phyloP scores from a whole-genome alignment of 2,113 vertebrate species.

The Lepus europaeus region DNA sequence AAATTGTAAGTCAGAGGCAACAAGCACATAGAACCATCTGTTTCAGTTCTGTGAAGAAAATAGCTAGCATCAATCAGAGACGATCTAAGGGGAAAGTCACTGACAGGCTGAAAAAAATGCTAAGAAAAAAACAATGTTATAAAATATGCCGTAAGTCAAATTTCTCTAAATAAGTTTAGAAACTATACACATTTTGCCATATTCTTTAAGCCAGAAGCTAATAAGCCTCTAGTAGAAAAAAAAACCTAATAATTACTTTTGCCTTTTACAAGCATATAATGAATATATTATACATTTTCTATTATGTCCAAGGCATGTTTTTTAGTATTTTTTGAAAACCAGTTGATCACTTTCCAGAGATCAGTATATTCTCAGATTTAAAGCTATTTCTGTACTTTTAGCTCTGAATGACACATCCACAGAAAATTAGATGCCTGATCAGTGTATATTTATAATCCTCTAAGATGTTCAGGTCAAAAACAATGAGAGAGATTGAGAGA shows the following conservation, averaged over 20 bases:
- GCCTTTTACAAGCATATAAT: slow-evolving; percentile 33
- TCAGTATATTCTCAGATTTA: slow-evolving; percentile 36
- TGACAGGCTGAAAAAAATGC: slow-evolving; percentile 4
- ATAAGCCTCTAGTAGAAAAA: neutral
- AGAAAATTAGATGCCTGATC: slow-evolving; percentile 46
- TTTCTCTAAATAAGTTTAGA: slow-evolving; percentile 19
- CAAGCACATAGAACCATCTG: slow-evolving; percentile 5
- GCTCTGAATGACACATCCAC: slow-evolving; percentile 17
- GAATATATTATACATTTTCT: neutral
- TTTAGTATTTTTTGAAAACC: slow-evolving; percentile 46
- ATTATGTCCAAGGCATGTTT: neutral
- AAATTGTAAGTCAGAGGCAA: slow-evolving; percentile 41
- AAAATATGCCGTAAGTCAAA: neutral
- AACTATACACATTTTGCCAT: slow-evolving; percentile 22
- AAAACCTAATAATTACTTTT: slow-evolving; percentile 24
- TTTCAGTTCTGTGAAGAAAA: slow-evolving; percentile 10
- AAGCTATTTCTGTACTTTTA: slow-evolving; percentile 40
- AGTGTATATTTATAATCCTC: slow-evolving; percentile 17
- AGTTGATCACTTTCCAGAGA: slow-evolving; percentile 34
- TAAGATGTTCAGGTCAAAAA: slow-evolving; percentile 15
- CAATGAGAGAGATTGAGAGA: neutral
- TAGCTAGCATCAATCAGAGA: slow-evolving; percentile 1
- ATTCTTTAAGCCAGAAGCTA: slow-evolving; percentile 37
- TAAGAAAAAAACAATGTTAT: neutral
- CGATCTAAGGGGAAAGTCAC: neutral